phyloP scores from a whole-genome alignment of 2,113 vertebrate species.

The Sakesphorus luctuosus region DNA sequence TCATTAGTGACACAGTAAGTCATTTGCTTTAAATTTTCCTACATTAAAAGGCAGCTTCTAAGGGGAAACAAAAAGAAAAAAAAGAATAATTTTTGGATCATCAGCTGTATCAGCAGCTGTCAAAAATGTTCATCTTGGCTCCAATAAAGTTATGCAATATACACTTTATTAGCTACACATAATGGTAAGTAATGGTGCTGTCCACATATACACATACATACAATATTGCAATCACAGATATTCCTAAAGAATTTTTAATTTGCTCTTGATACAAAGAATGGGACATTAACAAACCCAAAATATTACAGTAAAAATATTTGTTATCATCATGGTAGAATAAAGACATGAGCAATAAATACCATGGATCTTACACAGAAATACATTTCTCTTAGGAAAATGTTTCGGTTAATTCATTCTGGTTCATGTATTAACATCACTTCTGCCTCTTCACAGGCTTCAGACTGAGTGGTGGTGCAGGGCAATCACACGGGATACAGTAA shows the following conservation, averaged over 20 bases:
- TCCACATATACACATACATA: neutral
- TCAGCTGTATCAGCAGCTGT: neutral
- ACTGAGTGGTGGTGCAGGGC: neutral
- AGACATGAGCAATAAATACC: neutral
- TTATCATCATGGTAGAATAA: neutral
- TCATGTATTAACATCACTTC: neutral
- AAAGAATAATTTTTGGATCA: neutral
- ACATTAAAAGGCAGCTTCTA: neutral
- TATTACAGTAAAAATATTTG: neutral
- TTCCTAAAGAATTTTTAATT: neutral
- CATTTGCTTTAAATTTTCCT: neutral
- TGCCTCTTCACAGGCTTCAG: neutral
- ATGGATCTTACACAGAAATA: neutral
- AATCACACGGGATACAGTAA: neutral
- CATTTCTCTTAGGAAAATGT: neutral
- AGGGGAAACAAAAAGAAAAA: neutral
- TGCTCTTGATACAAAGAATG: neutral
- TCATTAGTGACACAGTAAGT: neutral
- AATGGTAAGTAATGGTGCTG: neutral
- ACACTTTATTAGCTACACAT: constrained; percentile 10
- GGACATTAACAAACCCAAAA: neutral
- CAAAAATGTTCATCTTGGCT: neutral
- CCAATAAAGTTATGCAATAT: neutral
- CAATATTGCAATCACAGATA: neutral
- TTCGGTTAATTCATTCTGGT: neutral